Evolutionary conservation across 2,888 invertebrate species (phyloP), one percentile per base, ranked within the genome.

Genomic region (Molanna angustata): DNA sequence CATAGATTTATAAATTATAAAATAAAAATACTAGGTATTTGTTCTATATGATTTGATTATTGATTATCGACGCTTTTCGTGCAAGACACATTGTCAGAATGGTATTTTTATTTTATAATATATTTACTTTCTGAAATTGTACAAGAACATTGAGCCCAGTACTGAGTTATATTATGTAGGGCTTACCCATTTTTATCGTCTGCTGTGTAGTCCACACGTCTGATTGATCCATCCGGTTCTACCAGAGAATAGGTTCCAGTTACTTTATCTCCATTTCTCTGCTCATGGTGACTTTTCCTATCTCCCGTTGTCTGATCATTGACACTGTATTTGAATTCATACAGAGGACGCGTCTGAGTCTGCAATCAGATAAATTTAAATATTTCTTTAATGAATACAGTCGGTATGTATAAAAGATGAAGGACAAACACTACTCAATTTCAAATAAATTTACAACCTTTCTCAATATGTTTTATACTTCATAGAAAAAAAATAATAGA

Each of bases 291-390:
- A 43, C 50, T 58, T 39, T 58, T 58, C 41, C 48, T 50, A 32
- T 58, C 58, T 3, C 55, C 55, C n/a, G 58, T 70, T 64, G 71
- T 69, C 11, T 64, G 62, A 54, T 74, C 73, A 58, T 72, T 68
- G 2, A 74, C 73, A 11, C 70, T 71, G 58, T 74, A 74, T 49
- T 71, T 70, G 64, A 71, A 74, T 56, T 69, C 67, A 64, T 74
- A 74, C n/a, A n/a, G n/a, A n/a, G n/a, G n/a, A n/a, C n/a, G n/a
- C n/a, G n/a, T n/a, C n/a, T n/a, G n/a, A n/a, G n/a, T n/a, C n/a
- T n/a, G n/a, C n/a, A n/a, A n/a, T n/a, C n/a, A n/a, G n/a, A n/a
- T n/a, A n/a, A n/a, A n/a, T n/a, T n/a, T n/a, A n/a, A n/a, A n/a
- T n/a, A n/a, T n/a, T n/a, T n/a, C n/a, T n/a, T 20, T 14, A n/a